A percentile compares a stretch with the other conserved stretches of the same genome.
These are phyloP conservation scores for Auanema freiburgensis DNA, from an alignment of 2,888 invertebrate species.

Conservation along the genomic window DNA sequence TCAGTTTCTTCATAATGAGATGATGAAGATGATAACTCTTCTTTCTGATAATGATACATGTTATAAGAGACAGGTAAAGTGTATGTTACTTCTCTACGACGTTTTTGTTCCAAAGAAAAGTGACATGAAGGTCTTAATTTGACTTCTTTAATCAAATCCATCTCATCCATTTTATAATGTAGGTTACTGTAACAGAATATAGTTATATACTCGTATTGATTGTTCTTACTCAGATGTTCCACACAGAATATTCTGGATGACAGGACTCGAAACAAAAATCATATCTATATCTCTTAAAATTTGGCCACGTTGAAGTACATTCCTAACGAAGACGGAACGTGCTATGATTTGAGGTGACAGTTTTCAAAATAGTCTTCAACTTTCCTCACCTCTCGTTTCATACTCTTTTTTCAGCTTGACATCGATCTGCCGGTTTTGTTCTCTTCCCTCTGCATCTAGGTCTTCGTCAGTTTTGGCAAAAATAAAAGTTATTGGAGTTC, in stretches of 20 bases:
- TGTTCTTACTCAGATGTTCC: conserved; percentile 32
- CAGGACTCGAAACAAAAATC: conserved; percentile 34
- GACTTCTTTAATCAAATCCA: conserved; percentile 30
- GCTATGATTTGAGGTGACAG: conserved; percentile 19
- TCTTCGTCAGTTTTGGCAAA: conserved; percentile 45
- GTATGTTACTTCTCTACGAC: conserved; percentile 29
- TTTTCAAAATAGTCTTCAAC: background rate
- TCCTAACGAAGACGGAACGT: conserved; percentile 29
- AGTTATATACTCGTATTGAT: background rate
- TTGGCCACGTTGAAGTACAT: conserved; percentile 32
- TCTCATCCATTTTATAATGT: conserved; percentile 45
- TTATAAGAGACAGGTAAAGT: too few relatives aligned
- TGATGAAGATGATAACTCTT: conserved; percentile 1
- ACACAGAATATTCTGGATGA: conserved; percentile 35
- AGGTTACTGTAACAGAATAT: conserved; percentile 26
- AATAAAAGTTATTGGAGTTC: conserved; percentile 37
- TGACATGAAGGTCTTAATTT: conserved; percentile 41
- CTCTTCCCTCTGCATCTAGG: conserved; percentile 43
- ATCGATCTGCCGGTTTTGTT: conserved; percentile 29
- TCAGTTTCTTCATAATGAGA: too few relatives aligned
- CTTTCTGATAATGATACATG: conserved; percentile 15
- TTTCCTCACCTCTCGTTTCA: conserved; percentile 24
- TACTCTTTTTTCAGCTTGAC: conserved; percentile 34
- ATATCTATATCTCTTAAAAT: conserved; percentile 32
- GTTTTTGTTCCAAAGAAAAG: conserved; percentile 33